Base-by-base conservation (phyloP, 2,113 vertebrate species). In the Sigmodon hispidus region DNA sequence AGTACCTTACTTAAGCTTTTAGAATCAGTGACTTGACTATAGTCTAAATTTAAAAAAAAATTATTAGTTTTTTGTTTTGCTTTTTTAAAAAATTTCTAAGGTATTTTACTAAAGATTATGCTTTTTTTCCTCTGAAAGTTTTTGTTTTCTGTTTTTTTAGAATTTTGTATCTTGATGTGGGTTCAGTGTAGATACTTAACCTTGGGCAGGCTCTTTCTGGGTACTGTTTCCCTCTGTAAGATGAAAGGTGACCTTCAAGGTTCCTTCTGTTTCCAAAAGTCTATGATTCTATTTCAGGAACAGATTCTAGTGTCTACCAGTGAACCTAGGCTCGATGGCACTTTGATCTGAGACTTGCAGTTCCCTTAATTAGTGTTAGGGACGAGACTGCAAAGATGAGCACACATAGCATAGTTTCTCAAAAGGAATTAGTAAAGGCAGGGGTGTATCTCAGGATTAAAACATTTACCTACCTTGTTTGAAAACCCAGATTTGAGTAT, bases 221-320 rank as follows among this genome's bases (percentile, higher is more conserved):
- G 92, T 93, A 88, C 95, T 94, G 88, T 89, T 96, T 97, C 96
- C 92, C 83, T 96, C 89, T 40, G 87, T 96, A 96, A 97, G 97
- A 97, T 95, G 96, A 97, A 94, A 97, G 90, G 90, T 97, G 95
- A 98, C 97, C 96, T 96, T 69, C 61, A 97, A 94, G 97, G 61
- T 97, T 96, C 90, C 85, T 97, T 97, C 92, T 75, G 87, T 57
- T 87, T 96, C 72, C 50, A 87, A 83, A 97, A 92, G 91, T 97
- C 92, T 92, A 10, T 92, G 95, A 79, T 79, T 96, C 96, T 97
- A 97, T 97, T 97, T 97, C 96, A 96, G 81, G 96, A 98, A 96
- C 96, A 97, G 93, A 65, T 93, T 95, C 94, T 96, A 95, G 91
- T 77, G 67, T 92, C 94, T 90, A 84, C 67, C 48, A 29, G 93